These are phyloP conservation scores for Euproctis similis DNA, from an alignment of 2,888 invertebrate species.

Conservation along the genomic window DNA sequence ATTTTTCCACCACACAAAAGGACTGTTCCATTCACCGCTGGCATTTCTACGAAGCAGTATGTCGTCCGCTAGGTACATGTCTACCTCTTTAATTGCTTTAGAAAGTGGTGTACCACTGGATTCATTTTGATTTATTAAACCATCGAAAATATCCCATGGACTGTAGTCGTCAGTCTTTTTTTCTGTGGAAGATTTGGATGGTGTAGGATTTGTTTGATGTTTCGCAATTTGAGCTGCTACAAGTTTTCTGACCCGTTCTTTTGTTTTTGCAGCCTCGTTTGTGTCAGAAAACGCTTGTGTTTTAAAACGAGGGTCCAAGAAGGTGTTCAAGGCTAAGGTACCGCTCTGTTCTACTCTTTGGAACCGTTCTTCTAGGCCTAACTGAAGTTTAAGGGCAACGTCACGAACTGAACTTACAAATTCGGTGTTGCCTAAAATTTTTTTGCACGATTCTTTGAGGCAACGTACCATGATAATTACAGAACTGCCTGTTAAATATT, in stretches of 20 bases:
- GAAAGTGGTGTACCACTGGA: slow-evolving; percentile 2
- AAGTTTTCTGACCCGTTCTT: slow-evolving; percentile 3
- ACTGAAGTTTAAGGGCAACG: not conserved
- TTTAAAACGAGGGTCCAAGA: slow-evolving; percentile 9
- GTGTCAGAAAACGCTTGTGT: slow-evolving; percentile 5
- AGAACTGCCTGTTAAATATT: slow-evolving; percentile 3
- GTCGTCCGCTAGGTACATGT: slow-evolving; percentile 10
- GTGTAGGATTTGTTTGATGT: too few species aligned
- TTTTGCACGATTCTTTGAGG: slow-evolving; percentile 1
- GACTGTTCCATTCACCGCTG: slow-evolving; percentile 4
- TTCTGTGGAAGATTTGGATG: too few species aligned
- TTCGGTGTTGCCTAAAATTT: too few species aligned
- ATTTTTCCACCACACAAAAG: slow-evolving; percentile 6
- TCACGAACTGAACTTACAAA: not conserved
- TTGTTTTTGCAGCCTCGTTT: slow-evolving; percentile 1
- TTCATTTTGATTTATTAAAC: not conserved
- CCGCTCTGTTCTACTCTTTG: slow-evolving; percentile 4
- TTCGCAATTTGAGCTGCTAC: slow-evolving; percentile 2
- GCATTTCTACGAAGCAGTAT: slow-evolving; percentile 1
- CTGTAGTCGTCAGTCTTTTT: not conserved
- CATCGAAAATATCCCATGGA: not conserved
- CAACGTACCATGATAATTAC: not conserved
- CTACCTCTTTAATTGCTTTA: slow-evolving; percentile 11
- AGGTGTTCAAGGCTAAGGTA: slow-evolving; percentile 5
- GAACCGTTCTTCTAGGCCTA: slow-evolving; percentile 2